Conservation (phyloP, 2,113 vertebrate genomes). For the Vireo altiloquus region DNA sequence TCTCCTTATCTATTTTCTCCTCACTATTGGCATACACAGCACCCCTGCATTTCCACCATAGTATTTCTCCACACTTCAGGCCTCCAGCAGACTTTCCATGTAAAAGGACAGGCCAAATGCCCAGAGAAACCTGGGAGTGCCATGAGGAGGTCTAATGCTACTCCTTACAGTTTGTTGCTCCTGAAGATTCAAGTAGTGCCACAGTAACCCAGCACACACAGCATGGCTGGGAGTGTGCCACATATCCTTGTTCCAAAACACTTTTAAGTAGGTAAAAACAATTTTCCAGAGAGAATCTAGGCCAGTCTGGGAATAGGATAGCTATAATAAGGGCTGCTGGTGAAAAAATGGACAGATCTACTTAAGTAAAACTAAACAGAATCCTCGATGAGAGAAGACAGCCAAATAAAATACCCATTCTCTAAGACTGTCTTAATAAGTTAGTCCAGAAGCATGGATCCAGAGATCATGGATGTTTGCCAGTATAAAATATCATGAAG, state of each 20-base stretch:
- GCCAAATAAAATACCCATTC: background rate
- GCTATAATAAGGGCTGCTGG: background rate
- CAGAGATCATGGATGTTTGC: background rate
- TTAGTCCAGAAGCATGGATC: background rate
- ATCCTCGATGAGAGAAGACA: background rate
- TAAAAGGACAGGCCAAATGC: background rate
- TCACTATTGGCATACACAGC: background rate
- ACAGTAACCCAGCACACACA: background rate
- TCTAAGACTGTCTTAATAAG: background rate
- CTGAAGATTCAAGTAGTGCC: background rate
- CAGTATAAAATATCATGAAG: background rate
- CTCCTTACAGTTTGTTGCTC: background rate
- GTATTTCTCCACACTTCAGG: background rate
- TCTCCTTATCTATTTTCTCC: background rate
- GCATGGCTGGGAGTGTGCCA: background rate
- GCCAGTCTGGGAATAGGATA: background rate
- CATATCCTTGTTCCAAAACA: background rate
- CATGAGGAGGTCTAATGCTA: accelerated
- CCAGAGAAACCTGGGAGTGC: background rate
- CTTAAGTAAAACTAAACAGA: background rate
- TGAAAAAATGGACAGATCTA: background rate
- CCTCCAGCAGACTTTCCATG: background rate
- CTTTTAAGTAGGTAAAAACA: background rate
- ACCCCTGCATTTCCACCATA: background rate
- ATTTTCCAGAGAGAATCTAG: background rate